phyloP scores from a whole-genome alignment of 2,888 invertebrate genomes.

The Lymantria monacha region DNA sequence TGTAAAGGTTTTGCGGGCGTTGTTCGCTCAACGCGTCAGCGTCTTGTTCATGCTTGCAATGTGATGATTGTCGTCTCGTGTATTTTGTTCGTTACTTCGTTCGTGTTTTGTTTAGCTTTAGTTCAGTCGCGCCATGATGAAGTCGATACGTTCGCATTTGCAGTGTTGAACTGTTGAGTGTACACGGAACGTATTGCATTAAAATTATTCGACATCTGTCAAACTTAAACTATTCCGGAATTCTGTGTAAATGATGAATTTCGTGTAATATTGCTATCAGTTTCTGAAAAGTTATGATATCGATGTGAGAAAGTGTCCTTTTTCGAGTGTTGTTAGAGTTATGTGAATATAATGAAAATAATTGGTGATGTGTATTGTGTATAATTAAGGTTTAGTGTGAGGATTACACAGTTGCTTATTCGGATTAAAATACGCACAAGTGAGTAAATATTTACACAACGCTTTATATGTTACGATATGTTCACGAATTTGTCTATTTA shows the following conservation, averaged over 20 bases:
- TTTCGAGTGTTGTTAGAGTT: conserved; percentile 49
- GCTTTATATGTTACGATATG: conserved; percentile 21
- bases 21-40: conserved; percentile 35
- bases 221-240: conserved; percentile 49
- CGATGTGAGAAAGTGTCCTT: conserved; percentile 50
- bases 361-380: conserved; percentile 70
- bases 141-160: conserved; percentile 57
- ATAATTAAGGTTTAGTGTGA: conserved; percentile 50
- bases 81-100: conserved; percentile 9
- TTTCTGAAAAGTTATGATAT: conserved; percentile 33
- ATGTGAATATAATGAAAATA: conserved; percentile 64
- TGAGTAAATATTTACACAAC: conserved; percentile 73
- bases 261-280: conserved; percentile 41
- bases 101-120: conserved; percentile 53
- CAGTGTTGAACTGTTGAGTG: conserved; percentile 11
- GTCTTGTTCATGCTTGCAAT: no score
- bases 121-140: conserved; percentile 62
- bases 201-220: conserved; percentile 63
- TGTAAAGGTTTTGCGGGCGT: conserved; percentile 42
- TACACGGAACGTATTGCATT: conserved; percentile 50
- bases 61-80: no score
- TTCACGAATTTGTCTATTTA: neutral
- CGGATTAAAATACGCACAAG: conserved; percentile 68
- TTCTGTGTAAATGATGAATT: conserved; percentile 49
- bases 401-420: conserved; percentile 61